These are phyloP conservation scores for Drosophila antonietae DNA, from an alignment of 2,888 invertebrate species.

Conservation along the genomic window DNA sequence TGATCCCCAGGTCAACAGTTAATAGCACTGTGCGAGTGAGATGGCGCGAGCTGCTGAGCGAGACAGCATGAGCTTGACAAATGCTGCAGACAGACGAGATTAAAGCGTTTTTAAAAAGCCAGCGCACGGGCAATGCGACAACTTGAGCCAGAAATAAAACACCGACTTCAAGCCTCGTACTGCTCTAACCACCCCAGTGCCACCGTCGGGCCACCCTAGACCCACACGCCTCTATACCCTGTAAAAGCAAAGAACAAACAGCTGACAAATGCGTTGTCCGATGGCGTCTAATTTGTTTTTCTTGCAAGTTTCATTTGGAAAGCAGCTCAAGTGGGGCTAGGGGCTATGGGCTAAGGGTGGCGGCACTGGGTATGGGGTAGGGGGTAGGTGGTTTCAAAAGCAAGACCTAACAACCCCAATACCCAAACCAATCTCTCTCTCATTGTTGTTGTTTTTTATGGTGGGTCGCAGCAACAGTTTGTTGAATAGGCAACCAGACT, in stretches of 20 bases:
- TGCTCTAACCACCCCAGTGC: not conserved
- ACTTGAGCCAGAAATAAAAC: conserved; percentile 41
- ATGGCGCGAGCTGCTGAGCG: not conserved
- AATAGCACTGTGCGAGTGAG: not conserved
- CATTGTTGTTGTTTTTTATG: conserved; percentile 21
- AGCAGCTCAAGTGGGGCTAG: conserved; percentile 40
- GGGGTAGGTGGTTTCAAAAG: not conserved
- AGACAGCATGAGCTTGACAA: conserved; percentile 27
- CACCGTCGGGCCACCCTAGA: not conserved
- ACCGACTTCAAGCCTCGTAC: not conserved
- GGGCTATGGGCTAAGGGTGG: not conserved
- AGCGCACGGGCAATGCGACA: conserved; percentile 52
- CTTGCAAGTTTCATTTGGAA: conserved; percentile 78
- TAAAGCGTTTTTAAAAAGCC: conserved; percentile 52
- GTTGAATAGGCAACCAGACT: conserved; percentile 39
- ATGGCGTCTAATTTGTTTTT: conserved; percentile 75
- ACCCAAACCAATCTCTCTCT: not conserved
- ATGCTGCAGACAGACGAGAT: conserved; percentile 45
- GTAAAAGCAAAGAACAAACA: conserved; percentile 55
- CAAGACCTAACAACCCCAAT: conserved; percentile 1
- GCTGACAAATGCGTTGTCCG: conserved; percentile 74
- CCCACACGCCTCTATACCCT: not conserved
- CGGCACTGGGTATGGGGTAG: not conserved
- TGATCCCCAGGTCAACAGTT: not conserved
- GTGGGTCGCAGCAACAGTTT: conserved; percentile 66